Evolutionary conservation across 2,113 vertebrate species (phyloP).

Genomic region (Nothoprocta perdicaria): DNA sequence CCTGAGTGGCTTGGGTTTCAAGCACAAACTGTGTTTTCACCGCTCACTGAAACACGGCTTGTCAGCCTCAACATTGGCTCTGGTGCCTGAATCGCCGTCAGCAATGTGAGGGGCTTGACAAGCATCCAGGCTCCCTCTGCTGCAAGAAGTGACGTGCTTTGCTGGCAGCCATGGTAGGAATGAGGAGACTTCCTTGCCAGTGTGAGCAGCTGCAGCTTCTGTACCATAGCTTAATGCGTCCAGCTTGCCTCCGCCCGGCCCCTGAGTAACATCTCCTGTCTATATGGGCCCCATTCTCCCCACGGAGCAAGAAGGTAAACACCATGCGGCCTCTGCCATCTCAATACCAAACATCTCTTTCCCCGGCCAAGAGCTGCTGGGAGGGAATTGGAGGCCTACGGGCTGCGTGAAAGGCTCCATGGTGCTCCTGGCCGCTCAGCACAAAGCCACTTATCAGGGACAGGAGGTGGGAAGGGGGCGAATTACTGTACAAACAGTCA

Average conservation of each 20-base stretch:
- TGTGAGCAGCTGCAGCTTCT: slow-evolving; percentile 30
- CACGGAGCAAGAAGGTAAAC: not conserved
- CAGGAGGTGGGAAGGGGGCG: slow-evolving; percentile 51
- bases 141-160: not conserved
- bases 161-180: not conserved
- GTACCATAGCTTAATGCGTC: not conserved
- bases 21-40: not conserved
- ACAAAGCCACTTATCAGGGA: slow-evolving; percentile 44
- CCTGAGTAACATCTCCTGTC: not conserved
- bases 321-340: not conserved
- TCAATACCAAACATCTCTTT: not conserved
- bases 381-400: not conserved
- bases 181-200: not conserved
- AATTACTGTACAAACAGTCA: slow-evolving; percentile 59
- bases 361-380: not conserved
- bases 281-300: slow-evolving; percentile 3
- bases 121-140: not conserved
- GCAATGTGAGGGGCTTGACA: not conserved
- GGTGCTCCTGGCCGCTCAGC: slow-evolving; percentile 20
- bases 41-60: not conserved
- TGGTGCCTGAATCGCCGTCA: not conserved
- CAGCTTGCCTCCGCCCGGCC: not conserved
- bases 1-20: not conserved
- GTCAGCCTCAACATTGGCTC: accelerated
- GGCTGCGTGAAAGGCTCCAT: slow-evolving; percentile 36